Conservation (phyloP, 2,797 vertebrate genomes). For the Chloroceryle inda region DNA sequence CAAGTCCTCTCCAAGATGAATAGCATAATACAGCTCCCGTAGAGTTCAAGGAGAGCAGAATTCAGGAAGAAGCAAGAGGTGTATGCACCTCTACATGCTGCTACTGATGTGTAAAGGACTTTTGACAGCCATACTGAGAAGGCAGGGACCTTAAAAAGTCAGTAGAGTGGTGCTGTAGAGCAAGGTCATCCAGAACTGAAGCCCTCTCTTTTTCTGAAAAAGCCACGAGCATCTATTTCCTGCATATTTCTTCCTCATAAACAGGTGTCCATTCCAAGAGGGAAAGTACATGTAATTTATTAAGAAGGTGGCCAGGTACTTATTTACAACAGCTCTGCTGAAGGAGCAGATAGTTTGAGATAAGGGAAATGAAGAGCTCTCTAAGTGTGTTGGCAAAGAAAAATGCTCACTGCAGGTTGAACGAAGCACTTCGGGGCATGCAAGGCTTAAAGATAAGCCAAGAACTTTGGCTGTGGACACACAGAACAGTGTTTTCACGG, state of each 20-base stretch:
- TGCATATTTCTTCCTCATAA: slow-evolving; percentile 44
- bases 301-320: slow-evolving; percentile 46
- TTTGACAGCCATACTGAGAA: background rate
- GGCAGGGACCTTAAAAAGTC: background rate
- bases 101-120: background rate
- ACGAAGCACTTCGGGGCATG: slow-evolving; percentile 62
- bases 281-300: slow-evolving; percentile 14
- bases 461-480: slow-evolving; percentile 49
- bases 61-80: background rate
- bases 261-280: slow-evolving; percentile 44
- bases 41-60: background rate
- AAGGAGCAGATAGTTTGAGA: slow-evolving; percentile 62
- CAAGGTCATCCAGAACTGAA: background rate
- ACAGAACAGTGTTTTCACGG: slow-evolving; percentile 16
- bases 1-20: background rate
- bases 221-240: slow-evolving; percentile 1
- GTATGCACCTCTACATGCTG: background rate
- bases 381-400: slow-evolving; percentile 61
- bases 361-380: slow-evolving; percentile 65
- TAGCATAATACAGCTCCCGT: background rate
- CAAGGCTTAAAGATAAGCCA: slow-evolving; percentile 55
- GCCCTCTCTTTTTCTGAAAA: background rate
- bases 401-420: slow-evolving; percentile 47
- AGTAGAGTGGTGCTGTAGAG: background rate
- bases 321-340: slow-evolving; percentile 52